Evolutionary conservation across 35 echinoderm and acorn worm species (phyloP).

Genomic region (Chiridota heheva): DNA sequence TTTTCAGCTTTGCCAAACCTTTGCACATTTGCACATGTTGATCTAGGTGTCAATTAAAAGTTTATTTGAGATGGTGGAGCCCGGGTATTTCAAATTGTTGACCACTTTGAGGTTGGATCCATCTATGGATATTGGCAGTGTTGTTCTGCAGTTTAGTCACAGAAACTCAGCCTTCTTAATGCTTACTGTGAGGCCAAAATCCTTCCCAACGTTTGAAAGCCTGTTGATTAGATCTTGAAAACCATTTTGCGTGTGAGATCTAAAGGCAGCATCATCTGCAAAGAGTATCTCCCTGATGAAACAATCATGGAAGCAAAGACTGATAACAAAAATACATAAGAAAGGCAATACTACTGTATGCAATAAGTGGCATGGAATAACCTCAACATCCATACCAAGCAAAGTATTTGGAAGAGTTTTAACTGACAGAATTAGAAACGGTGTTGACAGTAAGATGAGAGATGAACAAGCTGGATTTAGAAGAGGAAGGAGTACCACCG

Average conservation of each 20-base stretch:
- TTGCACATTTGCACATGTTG: slow-evolving; percentile 22
- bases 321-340: no score
- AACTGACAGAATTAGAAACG: no score
- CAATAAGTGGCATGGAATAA: no score
- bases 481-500: no score
- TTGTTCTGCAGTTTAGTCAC: not conserved
- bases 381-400: no score
- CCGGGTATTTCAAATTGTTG: slow-evolving; percentile 33
- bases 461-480: no score
- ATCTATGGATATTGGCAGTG: not conserved
- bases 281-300: slow-evolving; percentile 35
- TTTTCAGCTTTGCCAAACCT: slow-evolving; percentile 36
- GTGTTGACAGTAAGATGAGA: no score
- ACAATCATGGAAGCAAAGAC: no score
- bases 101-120: not conserved
- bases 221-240: slow-evolving; percentile 17
- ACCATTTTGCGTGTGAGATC: slow-evolving; percentile 7
- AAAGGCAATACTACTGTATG: no score
- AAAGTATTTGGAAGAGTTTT: no score
- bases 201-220: slow-evolving; percentile 23
- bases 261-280: slow-evolving; percentile 34
- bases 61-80: not conserved
- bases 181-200: slow-evolving; percentile 14
- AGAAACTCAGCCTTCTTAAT: not conserved
- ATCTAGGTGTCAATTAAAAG: slow-evolving; percentile 42